Evolutionary conservation across 2,113 vertebrate genomes (phyloP), one percentile per base, ranked within the genome.

Genomic region (Thalassoma bifasciatum): DNA sequence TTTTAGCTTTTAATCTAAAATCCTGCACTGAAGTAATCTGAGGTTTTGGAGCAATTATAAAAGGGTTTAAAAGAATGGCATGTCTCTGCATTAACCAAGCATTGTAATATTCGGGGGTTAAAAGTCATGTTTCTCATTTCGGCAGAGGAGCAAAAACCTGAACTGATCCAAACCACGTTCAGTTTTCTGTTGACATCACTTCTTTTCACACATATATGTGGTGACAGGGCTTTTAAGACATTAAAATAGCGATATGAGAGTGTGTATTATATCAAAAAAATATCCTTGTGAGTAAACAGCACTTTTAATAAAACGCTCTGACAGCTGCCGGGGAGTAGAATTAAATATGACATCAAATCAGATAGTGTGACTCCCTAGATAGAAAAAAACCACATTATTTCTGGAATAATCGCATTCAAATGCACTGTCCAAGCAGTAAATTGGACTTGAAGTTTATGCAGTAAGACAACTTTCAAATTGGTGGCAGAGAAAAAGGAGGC

Each of bases 301-400:
- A 2, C 50, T 73, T 80, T 86, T 77, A 65, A 73, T 81, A 83
- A 78, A 75, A 79, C 7, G 12, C 68, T 44, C 2, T 59, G 78
- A 89, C 81, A 84, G 81, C 65, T 52, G 63, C 53, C 22, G 47
- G 46, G 63, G 60, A 74, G 49, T 40, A 36, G 63, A 86, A 87
- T 82, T 66, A 84, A 75, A 83, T 62, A 34, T 24, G 69, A 85
- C 85, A 77, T 71, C 71, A 85, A 82, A 87, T 84, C 60, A 77
- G 68, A 81, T 63, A 54, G 57, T 37, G 68, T 34, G 58, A 67
- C 56, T 81, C 53, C 63, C 64, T 37, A 69, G 66, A 75, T 19
- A 61, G 54, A 44, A 56, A 66, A 66, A 56, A 66, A 68, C 66
- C 3, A 30, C 36, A 60, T 85, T 71, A 79, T 64, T 78, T 23